Evolutionary conservation across 2,797 vertebrate species (phyloP).

Genomic region (Discoglossus pictus): DNA sequence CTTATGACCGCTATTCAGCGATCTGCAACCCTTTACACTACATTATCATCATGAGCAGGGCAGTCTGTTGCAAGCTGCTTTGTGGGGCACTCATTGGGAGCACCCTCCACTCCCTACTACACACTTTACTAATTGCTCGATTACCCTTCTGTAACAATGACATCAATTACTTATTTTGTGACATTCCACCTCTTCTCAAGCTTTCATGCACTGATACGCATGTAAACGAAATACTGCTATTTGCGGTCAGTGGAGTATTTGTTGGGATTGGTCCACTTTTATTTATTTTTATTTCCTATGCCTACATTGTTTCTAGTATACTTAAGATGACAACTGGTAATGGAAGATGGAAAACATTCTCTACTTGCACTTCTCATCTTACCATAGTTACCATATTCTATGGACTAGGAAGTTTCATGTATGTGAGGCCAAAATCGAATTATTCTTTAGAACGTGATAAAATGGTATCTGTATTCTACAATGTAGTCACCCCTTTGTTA

Average conservation of each 20-base stretch:
- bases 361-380: conserved; percentile 56
- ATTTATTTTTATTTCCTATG: conserved; percentile 58
- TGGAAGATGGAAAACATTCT: conserved; percentile 55
- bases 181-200: conserved; percentile 56
- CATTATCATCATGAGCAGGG: conserved; percentile 16
- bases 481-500: conserved; percentile 53
- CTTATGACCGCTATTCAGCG: conserved; percentile 30
- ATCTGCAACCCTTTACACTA: conserved; percentile 25
- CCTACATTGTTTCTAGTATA: conserved; percentile 38
- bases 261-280: conserved; percentile 57
- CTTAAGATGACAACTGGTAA: conserved; percentile 32
- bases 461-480: conserved; percentile 57
- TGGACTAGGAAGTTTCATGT: conserved; percentile 52
- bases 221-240: conserved; percentile 55
- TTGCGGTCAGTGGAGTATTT: conserved; percentile 54
- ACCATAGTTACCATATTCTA: conserved; percentile 57
- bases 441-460: conserved; percentile 52
- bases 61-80: conserved; percentile 14
- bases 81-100: background rate
- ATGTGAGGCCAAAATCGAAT: conserved; percentile 53
- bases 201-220: conserved; percentile 55
- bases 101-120: conserved; percentile 55
- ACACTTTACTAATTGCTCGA: conserved; percentile 45
- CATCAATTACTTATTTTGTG: conserved; percentile 62
- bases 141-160: conserved; percentile 57